Base-by-base conservation (phyloP, 2,797 vertebrate species). In the Enteromius thamalakanensis region DNA sequence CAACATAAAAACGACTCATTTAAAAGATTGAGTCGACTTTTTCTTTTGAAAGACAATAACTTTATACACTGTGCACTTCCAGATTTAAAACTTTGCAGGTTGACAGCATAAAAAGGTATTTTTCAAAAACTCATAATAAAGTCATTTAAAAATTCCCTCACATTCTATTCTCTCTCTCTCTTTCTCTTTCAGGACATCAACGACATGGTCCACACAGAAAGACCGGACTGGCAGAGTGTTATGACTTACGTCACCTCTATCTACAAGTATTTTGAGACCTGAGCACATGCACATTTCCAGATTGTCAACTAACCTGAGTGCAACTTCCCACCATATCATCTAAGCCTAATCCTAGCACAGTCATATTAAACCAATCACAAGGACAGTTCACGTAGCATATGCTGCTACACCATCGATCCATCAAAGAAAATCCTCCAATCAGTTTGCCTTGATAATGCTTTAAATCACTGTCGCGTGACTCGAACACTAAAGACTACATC, bases 181-280 rank as follows among this genome's bases (percentile, higher is more conserved):
- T 80, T n/a, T 65, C 23, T 76, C 55, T 71, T 51, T 45, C 23
- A 99, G 98, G 97, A 99, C 91, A 96, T 99, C 86, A 97, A 96
- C 68, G 97, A 99, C 86, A 98, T 99, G 98, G 97, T 96, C 86
- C 95, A 96, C 89, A 98, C 96, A 0, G 98, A 99, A 91, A 92
- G 98, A 58, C 98, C 98, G 0, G 98, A 99, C 90, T 99, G 98
- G 98, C 97, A 99, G 82, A 98, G 94, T 12, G 96, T 99, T 90
- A 99, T 99, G 97, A 95, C 96, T n/a, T 99, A 99, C 0, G 97
- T 99, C 91, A 98, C 97, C 0, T 96, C 97, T 9, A 97, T 99
- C 92, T 99, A 99, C 96, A 98, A 99, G 89, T 98, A 99, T 95
- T 99, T 99, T 89, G 98, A 99, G 93, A 99, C 97, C 92, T 99